Percentiles rank a stretch among this genome's conserved stretches.
These are phyloP conservation scores for Lepidocyrtoides sp. DNA, from an alignment of 2,888 invertebrate genomes.

Conservation along the genomic window DNA sequence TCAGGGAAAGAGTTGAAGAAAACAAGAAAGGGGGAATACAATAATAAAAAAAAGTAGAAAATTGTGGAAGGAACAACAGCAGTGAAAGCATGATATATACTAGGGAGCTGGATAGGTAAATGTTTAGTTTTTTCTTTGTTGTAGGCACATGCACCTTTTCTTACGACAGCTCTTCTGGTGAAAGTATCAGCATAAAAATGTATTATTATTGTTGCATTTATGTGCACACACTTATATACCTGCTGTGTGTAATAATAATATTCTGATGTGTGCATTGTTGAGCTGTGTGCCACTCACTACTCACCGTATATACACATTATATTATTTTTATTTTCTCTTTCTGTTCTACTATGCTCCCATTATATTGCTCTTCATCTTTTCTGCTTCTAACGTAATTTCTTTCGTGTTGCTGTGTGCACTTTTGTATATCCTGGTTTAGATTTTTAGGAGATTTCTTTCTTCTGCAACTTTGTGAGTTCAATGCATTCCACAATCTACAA, in stretches of 20 bases:
- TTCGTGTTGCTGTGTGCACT: constrained; percentile 18
- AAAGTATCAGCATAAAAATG: constrained; percentile 54
- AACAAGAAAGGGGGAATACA: constrained; percentile 17
- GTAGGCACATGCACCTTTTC: not conserved
- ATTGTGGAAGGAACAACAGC: constrained; percentile 1
- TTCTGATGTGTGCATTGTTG: constrained; percentile 34
- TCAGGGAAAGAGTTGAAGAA: constrained; percentile 48
- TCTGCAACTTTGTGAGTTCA: constrained; percentile 52
- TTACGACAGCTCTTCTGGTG: not conserved
- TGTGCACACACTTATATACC: constrained; percentile 44
- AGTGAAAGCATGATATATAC: too few species aligned
- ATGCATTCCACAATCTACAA: constrained; percentile 53
- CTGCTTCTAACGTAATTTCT: constrained; percentile 20
- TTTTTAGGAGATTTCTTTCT: constrained; percentile 51
- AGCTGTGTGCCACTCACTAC: not conserved
- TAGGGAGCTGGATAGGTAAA: too few species aligned
- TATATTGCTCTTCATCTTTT: constrained; percentile 48
- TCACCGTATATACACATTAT: too few species aligned
- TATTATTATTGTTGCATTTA: constrained; percentile 71
- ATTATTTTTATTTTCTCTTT: not conserved
- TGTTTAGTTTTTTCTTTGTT: too few species aligned
- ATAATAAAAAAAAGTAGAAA: not conserved
- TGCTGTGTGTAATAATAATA: too few species aligned
- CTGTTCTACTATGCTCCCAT: not conserved
- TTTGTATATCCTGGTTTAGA: constrained; percentile 43